Conservation (phyloP, 2,113 vertebrate species). For the Hippocampus comes region DNA sequence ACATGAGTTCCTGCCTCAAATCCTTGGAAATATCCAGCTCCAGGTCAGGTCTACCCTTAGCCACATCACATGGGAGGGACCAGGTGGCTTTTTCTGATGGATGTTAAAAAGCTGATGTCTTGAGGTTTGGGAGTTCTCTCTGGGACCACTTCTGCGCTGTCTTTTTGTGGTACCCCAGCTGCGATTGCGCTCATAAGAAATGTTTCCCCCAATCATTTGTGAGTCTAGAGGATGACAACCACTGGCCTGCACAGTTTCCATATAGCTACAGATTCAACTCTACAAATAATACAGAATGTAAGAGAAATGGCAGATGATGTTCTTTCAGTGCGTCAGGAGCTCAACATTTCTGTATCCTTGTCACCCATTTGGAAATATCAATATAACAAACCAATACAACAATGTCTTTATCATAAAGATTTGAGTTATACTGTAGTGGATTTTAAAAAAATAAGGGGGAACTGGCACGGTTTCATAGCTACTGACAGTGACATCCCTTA, state of each 20-base stretch:
- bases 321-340: conserved; percentile 15
- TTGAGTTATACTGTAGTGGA: conserved; percentile 41
- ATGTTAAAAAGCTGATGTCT: conserved; percentile 46
- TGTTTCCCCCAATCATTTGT: conserved; percentile 8
- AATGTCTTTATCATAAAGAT: conserved; percentile 48
- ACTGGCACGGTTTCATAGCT: conserved; percentile 37
- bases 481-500: conserved; percentile 41
- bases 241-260: conserved; percentile 21
- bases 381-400: conserved; percentile 23
- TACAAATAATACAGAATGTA: not conserved
- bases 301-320: conserved; percentile 1
- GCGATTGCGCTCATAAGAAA: conserved; percentile 22
- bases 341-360: not conserved
- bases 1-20: conserved; percentile 18
- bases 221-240: conserved; percentile 14
- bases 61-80: conserved; percentile 14
- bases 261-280: conserved; percentile 22
- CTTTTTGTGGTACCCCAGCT: conserved; percentile 40
- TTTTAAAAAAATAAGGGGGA: conserved; percentile 35
- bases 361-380: conserved; percentile 3
- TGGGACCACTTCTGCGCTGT: conserved; percentile 37
- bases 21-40: conserved; percentile 22
- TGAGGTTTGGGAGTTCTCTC: conserved; percentile 55
- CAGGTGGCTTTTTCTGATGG: conserved; percentile 34
- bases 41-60: conserved; percentile 17